Percentiles rank a stretch among this genome's conserved stretches.
These are phyloP conservation scores for Actinopyga echinites DNA, from an alignment of 53 echinoderm and acorn worm species.

Conservation along the genomic window DNA sequence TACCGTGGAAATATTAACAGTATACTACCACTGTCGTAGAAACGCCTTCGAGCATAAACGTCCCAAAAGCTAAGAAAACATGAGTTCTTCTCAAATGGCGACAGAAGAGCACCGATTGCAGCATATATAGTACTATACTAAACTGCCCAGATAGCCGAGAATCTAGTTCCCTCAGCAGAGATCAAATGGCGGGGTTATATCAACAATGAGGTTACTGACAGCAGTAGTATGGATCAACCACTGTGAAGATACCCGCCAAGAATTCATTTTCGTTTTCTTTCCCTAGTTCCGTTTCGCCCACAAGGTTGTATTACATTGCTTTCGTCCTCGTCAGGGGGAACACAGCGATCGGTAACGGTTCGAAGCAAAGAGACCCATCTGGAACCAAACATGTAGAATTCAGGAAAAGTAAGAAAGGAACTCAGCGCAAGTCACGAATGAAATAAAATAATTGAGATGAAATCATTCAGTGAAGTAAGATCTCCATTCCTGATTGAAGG, in stretches of 20 bases:
- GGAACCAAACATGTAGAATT: too few species aligned
- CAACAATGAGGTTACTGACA: constrained; percentile 44
- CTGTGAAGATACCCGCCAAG: constrained; percentile 9
- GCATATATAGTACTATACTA: background rate
- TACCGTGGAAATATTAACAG: too few species aligned
- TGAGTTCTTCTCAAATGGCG: constrained; percentile 44
- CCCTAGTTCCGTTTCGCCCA: background rate
- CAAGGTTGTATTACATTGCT: background rate
- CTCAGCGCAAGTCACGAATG: too few species aligned
- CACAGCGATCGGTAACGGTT: too few species aligned
- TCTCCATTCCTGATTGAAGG: too few species aligned
- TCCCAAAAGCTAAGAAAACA: constrained; percentile 44
- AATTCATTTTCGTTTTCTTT: constrained; percentile 16
- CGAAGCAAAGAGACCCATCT: too few species aligned
- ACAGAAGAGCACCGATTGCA: background rate
- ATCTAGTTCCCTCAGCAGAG: constrained; percentile 22
- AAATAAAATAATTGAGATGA: too few species aligned
- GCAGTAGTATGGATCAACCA: constrained; percentile 8
- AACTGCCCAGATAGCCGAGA: background rate
- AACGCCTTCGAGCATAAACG: constrained; percentile 23
- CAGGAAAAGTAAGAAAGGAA: too few species aligned
- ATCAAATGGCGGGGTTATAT: constrained; percentile 46
- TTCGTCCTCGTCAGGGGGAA: too few species aligned
- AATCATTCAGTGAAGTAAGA: too few species aligned
- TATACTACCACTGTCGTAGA: background rate